These are phyloP conservation scores for Atlantisia rogersi DNA, from an alignment of 2,113 vertebrate genomes.

Conservation along the genomic window DNA sequence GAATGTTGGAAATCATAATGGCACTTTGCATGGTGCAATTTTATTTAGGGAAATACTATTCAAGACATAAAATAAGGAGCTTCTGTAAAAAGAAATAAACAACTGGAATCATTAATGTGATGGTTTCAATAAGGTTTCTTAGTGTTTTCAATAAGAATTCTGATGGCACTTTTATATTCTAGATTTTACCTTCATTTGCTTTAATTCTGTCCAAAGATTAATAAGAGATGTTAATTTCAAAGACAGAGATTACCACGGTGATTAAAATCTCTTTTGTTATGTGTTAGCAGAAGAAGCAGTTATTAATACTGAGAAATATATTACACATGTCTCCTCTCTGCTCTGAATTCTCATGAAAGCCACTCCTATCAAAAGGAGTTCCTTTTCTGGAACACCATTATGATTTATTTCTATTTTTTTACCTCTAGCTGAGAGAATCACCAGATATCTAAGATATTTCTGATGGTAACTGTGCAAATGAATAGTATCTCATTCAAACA, in stretches of 20 bases:
- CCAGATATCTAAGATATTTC: not conserved
- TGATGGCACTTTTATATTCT: constrained; percentile 21
- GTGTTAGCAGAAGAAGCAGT: constrained; percentile 48
- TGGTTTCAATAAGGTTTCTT: not conserved
- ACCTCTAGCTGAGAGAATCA: not conserved
- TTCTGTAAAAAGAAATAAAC: constrained; percentile 46
- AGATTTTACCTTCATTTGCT: constrained; percentile 40
- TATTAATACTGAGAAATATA: constrained; percentile 44
- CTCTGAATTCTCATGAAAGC: not conserved
- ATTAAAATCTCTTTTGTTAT: constrained; percentile 68
- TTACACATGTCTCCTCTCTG: not conserved
- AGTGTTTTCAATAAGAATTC: constrained; percentile 29
- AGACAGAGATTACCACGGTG: constrained; percentile 11
- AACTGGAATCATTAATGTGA: constrained; percentile 29
- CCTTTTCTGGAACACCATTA: not conserved
- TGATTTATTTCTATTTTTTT: not conserved
- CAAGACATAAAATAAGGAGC: constrained; percentile 60
- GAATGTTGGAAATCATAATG: constrained; percentile 76
- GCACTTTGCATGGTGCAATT: constrained; percentile 49
- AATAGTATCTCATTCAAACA: accelerated
- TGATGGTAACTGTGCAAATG: not conserved
- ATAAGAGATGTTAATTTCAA: constrained; percentile 48
- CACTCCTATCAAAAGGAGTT: not conserved
- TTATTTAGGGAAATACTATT: constrained; percentile 76
- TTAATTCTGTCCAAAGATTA: constrained; percentile 61